A percentile compares a stretch with the other conserved stretches of the same genome.
Evolutionary conservation across 2,797 vertebrate genomes (phyloP).

Genomic region (Coracias cyanogaster): DNA sequence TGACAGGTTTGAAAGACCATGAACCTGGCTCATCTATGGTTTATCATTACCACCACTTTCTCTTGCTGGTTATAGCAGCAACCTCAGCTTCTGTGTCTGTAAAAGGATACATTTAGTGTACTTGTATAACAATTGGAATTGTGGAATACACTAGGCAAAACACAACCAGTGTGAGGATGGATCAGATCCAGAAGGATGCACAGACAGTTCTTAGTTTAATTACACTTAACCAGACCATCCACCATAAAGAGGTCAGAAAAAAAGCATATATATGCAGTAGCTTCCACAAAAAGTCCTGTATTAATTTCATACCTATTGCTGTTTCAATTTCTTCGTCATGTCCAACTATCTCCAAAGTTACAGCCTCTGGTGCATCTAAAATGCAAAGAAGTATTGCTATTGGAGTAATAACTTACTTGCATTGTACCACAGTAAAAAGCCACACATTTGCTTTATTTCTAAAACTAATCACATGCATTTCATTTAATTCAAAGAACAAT

Average conservation of each 20-base stretch:
- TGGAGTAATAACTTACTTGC: background rate
- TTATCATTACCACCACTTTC: background rate
- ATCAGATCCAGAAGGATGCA: background rate
- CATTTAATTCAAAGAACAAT: background rate
- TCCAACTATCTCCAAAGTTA: slow-evolving; percentile 56
- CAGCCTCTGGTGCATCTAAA: slow-evolving; percentile 37
- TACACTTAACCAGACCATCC: background rate
- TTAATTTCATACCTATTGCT: slow-evolving; percentile 75
- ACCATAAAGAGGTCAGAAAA: background rate
- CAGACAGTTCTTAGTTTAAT: background rate
- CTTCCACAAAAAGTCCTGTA: background rate
- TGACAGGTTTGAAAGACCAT: background rate
- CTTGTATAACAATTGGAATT: background rate
- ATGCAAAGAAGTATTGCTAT: background rate
- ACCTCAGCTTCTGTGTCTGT: background rate
- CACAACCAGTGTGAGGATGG: background rate
- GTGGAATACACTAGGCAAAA: background rate
- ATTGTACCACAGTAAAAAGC: background rate
- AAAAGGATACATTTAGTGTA: background rate
- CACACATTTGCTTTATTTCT: background rate
- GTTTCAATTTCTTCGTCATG: slow-evolving; percentile 56
- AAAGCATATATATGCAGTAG: background rate
- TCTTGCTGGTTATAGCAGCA: background rate
- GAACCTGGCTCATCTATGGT: background rate
- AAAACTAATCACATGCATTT: background rate